Percentiles rank a stretch among this genome's conserved stretches.
Conservation (phyloP, 2,797 vertebrate species). For the Heliangelus exortis region DNA sequence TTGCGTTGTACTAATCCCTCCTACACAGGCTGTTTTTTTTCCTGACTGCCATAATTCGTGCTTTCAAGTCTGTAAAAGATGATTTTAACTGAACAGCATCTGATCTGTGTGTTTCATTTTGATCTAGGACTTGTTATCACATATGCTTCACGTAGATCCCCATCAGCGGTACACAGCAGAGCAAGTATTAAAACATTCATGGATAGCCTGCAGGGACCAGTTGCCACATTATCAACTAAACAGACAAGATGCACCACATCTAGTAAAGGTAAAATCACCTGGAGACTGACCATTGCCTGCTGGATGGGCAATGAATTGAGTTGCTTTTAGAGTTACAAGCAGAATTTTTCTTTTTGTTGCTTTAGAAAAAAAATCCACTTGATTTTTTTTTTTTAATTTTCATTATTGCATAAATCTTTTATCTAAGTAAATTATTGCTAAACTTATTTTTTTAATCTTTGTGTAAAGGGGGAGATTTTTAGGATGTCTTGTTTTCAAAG, state of each 20-base stretch:
- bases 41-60: neutral
- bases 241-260: slow-evolving; percentile 89
- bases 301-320: neutral
- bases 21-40: neutral
- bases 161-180: slow-evolving; percentile 95
- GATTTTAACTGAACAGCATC: neutral
- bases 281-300: neutral
- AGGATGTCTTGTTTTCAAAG: neutral
- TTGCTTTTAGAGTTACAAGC: neutral
- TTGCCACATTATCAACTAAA: slow-evolving; percentile 92
- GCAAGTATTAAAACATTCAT: slow-evolving; percentile 96
- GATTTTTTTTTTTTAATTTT: neutral
- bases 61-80: neutral
- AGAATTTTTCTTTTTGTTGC: neutral
- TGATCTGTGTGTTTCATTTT: neutral
- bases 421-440: neutral
- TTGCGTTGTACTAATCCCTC: slow-evolving; percentile 8
- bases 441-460: neutral
- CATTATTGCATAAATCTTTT: accelerated
- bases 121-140: slow-evolving; percentile 91
- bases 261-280: slow-evolving; percentile 86
- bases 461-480: neutral
- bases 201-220: slow-evolving; percentile 93
- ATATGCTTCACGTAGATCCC: slow-evolving; percentile 98
- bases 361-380: neutral